Evolutionary conservation across 2,797 vertebrate genomes (phyloP), one percentile per base, ranked within the genome.

Genomic region (Gorsachius magnificus): DNA sequence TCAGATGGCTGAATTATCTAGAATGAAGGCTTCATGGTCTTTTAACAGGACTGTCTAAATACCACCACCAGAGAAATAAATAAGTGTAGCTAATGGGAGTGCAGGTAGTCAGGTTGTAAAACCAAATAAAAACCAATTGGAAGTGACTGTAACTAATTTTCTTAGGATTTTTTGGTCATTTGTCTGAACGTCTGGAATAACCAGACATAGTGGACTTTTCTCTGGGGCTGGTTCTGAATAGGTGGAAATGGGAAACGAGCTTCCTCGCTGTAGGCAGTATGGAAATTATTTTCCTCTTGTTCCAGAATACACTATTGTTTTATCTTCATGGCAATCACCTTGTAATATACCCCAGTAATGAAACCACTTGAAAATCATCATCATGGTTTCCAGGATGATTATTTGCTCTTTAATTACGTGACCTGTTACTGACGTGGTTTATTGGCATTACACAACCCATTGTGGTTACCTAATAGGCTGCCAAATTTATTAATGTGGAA

Each of bases 341-440:
- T 68, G 26, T 54, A 61, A 53, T 29, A 6, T 25, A 51, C 3
- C 10, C 19, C 35, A 50, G 21, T 75, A 95, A 92, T 48, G 43
- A 91, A 89, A 70, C 46, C 36, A 89, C 68, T 95, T 74, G 41
- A 92, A 70, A 89, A 80, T 85, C 38, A 38, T 80, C 20, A 38
- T 68, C 0, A 0, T 46, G 25, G 17, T 85, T 87, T 86, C 56
- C 53, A 68, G 70, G 14, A 24, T 66, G 36, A 70, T 74, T 79
- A 35, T 94, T 79, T 92, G 46, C 6, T 29, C 41, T 91, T 77
- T 84, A 54, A 65, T 87, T 89, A 54, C 16, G 8, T 66, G 48
- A 87, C 60, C 38, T 82, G 29, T 77, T 89, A 79, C 35, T 79
- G 51, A 69, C 5, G 1, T 57, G 64, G 26, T 79, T 91, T 74